phyloP scores from a whole-genome alignment of 2,113 vertebrate species.

The Pelodiscus sinensis region DNA sequence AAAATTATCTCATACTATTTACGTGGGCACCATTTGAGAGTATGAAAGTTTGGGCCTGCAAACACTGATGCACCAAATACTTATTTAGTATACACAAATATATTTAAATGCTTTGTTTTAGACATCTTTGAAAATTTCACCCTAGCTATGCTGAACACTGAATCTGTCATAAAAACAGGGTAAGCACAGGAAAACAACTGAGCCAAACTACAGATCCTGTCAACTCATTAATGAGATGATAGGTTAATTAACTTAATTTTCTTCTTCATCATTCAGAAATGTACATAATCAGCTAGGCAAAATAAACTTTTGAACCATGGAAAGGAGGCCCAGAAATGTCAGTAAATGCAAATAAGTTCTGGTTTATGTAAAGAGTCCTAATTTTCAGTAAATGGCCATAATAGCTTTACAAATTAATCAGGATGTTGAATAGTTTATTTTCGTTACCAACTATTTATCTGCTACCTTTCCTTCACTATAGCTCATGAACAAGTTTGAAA shows the following conservation, averaged over 20 bases:
- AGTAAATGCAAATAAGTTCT: constrained; percentile 41
- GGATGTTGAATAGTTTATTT: not conserved
- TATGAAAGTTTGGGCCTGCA: constrained; percentile 13
- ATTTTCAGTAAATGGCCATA: not conserved
- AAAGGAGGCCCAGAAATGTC: constrained; percentile 21
- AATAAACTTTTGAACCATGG: not conserved
- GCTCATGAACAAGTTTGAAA: not conserved
- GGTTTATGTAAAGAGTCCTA: constrained; percentile 16
- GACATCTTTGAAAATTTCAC: not conserved
- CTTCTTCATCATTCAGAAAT: not conserved
- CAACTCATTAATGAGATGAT: not conserved
- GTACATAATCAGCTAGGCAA: not conserved
- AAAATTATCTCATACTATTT: not conserved
- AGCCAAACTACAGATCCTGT: not conserved
- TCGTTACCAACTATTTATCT: not conserved
- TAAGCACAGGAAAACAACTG: not conserved
- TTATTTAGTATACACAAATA: not conserved
- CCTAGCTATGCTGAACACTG: not conserved
- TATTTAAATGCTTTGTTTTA: not conserved
- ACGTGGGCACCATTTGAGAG: not conserved
- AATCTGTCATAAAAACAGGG: not conserved
- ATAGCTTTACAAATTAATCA: not conserved
- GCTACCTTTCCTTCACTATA: not conserved
- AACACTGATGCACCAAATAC: not conserved
- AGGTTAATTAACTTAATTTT: not conserved